A percentile compares a stretch with the other conserved stretches of the same genome.
Evolutionary conservation across 2,888 invertebrate genomes (phyloP).

Genomic region (Tetragonula carbonaria): DNA sequence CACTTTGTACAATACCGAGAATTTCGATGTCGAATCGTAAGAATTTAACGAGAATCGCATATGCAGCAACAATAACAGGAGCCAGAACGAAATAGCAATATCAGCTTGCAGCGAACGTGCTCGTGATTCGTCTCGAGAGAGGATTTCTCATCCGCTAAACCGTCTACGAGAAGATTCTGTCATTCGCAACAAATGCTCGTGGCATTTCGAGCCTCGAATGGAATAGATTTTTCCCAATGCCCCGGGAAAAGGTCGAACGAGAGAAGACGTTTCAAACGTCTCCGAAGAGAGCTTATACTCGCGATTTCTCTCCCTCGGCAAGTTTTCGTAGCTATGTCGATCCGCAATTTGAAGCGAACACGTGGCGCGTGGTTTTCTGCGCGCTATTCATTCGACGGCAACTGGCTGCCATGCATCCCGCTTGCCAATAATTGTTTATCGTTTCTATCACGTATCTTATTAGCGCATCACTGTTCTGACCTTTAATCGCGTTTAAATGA

Average conservation of each 20-base stretch:
- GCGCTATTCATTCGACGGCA: conserved; percentile 29
- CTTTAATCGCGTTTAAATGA: conserved; percentile 44
- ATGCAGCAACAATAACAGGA: not conserved
- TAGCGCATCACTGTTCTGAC: conserved; percentile 25
- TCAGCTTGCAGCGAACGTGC: conserved; percentile 14
- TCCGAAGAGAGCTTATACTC: not conserved
- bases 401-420: conserved; percentile 11
- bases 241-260: conserved; percentile 66
- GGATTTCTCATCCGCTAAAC: conserved; percentile 26
- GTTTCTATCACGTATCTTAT: not conserved
- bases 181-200: conserved; percentile 70
- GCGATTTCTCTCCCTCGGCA: not conserved
- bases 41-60: not conserved
- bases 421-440: conserved; percentile 6
- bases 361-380: conserved; percentile 38
- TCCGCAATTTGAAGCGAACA: not conserved
- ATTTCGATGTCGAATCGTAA: not conserved
- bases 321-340: conserved; percentile 12
- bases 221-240: conserved; percentile 62
- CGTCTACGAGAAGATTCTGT: conserved; percentile 70
- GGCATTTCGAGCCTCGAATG: conserved; percentile 67
- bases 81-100: conserved; percentile 18
- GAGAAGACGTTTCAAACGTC: conserved; percentile 48
- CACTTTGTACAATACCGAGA: not conserved
- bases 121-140: conserved; percentile 12